Evolutionary conservation across 1,140 invertebrate species (phyloP), one percentile per base, ranked within the genome.

Genomic region (Pararge aegeria): DNA sequence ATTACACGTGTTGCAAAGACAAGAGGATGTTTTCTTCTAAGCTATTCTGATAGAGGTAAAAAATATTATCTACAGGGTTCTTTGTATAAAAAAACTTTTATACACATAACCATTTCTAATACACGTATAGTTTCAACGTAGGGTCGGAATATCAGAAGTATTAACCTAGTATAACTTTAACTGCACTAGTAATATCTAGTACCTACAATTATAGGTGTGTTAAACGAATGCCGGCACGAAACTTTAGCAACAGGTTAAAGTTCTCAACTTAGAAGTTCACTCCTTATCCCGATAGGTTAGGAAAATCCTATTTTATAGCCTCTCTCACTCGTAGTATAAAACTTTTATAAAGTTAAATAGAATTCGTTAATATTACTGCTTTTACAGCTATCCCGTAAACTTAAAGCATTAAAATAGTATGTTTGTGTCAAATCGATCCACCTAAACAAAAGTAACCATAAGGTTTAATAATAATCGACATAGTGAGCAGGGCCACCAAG

Each of bases 111-210:
- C n/a, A n/a, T n/a, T n/a, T n/a, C n/a, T 19, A 53, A 24, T 20
- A 48, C 19, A 13, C 16, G 12, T 55, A n/a, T n/a, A n/a, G n/a
- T n/a, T n/a, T n/a, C n/a, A n/a, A n/a, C n/a, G n/a, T n/a, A n/a
- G n/a, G n/a, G n/a, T n/a, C n/a, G n/a, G n/a, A 50, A 50, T 21
- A 38, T 40, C 48, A 52, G 46, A 55, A 51, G 53, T 56, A 55
- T 53, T 62, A n/a, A n/a, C n/a, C n/a, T 52, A 44, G 53, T 62
- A 62, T 56, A 62, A 62, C 60, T 56, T 52, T 27, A 10, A 62
- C 37, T 52, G 30, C 37, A 42, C 51, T 61, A 24, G 21, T 15
- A 53, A 29, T 34, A 53, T 53, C 18, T 42, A 27, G n/a, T 42
- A n/a, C 52, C 12, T 34, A 34, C 30, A 34, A 34, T 34, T 12